These are phyloP conservation scores for Oncorhynchus kisutch DNA, from an alignment of 2,113 vertebrate genomes.

Conservation along the genomic window DNA sequence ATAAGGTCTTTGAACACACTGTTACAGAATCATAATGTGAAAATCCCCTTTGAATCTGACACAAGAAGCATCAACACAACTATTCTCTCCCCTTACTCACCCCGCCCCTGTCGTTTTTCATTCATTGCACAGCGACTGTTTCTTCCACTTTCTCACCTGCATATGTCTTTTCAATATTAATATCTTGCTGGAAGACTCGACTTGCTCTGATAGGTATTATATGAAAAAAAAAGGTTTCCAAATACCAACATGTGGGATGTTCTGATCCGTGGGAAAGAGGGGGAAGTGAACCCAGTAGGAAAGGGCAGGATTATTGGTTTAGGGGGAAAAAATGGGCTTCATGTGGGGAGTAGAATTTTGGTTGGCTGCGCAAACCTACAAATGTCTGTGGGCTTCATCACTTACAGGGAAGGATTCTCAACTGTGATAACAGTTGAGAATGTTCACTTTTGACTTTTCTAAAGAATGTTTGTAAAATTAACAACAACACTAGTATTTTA, in stretches of 20 bases:
- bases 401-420: neutral
- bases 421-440: neutral
- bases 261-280: slow-evolving; percentile 65
- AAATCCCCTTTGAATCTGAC: slow-evolving; percentile 74
- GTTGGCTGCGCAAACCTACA: neutral
- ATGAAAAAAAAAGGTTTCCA: slow-evolving; percentile 58
- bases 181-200: slow-evolving; percentile 54
- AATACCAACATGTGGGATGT: slow-evolving; percentile 59
- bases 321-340: slow-evolving; percentile 39
- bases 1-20: slow-evolving; percentile 78
- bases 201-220: slow-evolving; percentile 55
- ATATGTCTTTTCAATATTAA: slow-evolving; percentile 66
- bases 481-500: neutral
- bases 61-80: slow-evolving; percentile 37
- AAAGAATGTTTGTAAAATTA: neutral
- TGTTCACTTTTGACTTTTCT: no score
- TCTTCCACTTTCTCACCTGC: slow-evolving; percentile 27
- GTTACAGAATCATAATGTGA: slow-evolving; percentile 74
- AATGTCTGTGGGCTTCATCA: neutral
- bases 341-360: neutral
- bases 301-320: slow-evolving; percentile 66
- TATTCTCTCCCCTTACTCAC: slow-evolving; percentile 38
- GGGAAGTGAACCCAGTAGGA: slow-evolving; percentile 50
- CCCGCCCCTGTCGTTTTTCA: slow-evolving; percentile 34
- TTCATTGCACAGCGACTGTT: slow-evolving; percentile 24